Evolutionary conservation across 1,140 invertebrate genomes (phyloP).

Genomic region (Zaprionus nigranus): DNA sequence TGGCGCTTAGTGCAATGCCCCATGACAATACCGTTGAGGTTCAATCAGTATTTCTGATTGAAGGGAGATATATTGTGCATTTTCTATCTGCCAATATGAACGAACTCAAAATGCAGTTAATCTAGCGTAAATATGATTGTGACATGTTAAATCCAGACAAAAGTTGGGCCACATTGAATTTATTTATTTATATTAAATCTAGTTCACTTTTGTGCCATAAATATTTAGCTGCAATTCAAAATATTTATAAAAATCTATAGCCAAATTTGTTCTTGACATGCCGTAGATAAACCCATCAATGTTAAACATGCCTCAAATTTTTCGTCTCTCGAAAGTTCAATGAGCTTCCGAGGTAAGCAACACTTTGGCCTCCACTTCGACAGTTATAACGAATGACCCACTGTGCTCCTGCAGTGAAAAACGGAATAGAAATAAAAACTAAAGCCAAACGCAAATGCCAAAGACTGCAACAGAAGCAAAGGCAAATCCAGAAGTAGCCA

Average conservation of each 20-base stretch:
- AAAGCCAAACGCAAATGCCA: conserved; percentile 3
- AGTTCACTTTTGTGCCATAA: neutral
- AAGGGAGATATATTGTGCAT: too few relatives aligned
- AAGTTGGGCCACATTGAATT: neutral
- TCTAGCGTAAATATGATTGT: neutral
- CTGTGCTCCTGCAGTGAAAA: neutral
- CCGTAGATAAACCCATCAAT: too few relatives aligned
- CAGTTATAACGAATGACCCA: conserved; percentile 3
- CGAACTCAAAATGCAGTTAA: neutral
- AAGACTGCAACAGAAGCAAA: conserved; percentile 13
- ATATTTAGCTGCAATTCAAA: too few relatives aligned
- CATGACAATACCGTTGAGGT: neutral
- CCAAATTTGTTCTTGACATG: too few relatives aligned
- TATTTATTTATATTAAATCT: neutral
- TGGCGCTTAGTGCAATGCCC: conserved; percentile 1
- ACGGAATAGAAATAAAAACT: neutral
- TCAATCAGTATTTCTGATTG: neutral
- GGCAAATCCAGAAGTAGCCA: conserved; percentile 23
- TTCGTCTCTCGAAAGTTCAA: neutral
- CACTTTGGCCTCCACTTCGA: neutral
- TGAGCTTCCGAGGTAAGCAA: neutral
- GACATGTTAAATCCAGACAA: neutral
- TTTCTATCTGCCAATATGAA: neutral
- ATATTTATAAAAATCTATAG: too few relatives aligned
- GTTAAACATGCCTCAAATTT: too few relatives aligned